Percentiles rank a stretch among this genome's conserved stretches.
phyloP scores from a whole-genome alignment of 2,113 vertebrate genomes.

The Rhinichthys klamathensis region DNA sequence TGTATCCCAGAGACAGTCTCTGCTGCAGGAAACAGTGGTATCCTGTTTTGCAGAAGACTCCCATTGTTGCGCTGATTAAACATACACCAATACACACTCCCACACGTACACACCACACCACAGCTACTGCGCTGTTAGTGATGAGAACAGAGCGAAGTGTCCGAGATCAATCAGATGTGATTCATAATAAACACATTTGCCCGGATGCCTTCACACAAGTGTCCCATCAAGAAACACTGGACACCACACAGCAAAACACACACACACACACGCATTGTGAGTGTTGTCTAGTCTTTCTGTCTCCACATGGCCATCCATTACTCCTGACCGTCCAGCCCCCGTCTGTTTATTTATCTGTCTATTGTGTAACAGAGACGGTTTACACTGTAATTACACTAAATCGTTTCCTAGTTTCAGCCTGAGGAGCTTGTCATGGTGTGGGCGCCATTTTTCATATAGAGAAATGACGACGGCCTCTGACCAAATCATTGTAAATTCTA shows the following conservation, averaged over 20 bases:
- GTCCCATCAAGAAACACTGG: background rate
- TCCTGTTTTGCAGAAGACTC: slow-evolving; percentile 75
- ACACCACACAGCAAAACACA: background rate
- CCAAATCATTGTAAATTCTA: background rate
- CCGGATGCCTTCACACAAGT: slow-evolving; percentile 9
- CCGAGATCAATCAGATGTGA: slow-evolving; percentile 18
- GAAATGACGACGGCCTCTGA: background rate
- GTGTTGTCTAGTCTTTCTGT: slow-evolving; percentile 42
- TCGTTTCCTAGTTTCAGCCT: background rate
- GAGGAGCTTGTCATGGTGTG: background rate
- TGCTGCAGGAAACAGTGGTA: slow-evolving; percentile 76
- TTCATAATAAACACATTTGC: slow-evolving; percentile 21
- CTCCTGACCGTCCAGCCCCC: background rate
- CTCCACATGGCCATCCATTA: slow-evolving; percentile 32
- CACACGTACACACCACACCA: slow-evolving; percentile 18
- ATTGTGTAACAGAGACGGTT: background rate
- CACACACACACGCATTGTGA: background rate
- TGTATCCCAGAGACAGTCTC: slow-evolving; percentile 60
- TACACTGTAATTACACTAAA: slow-evolving; percentile 5
- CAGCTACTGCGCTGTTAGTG: background rate
- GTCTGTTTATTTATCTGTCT: slow-evolving; percentile 18
- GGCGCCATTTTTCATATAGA: background rate
- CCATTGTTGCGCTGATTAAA: slow-evolving; percentile 75
- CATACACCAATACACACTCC: slow-evolving; percentile 30
- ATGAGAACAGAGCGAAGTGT: slow-evolving; percentile 24